Percentiles rank a stretch among this genome's conserved stretches.
These are phyloP conservation scores for Betta splendens DNA, from an alignment of 2,797 vertebrate genomes.

Conservation along the genomic window DNA sequence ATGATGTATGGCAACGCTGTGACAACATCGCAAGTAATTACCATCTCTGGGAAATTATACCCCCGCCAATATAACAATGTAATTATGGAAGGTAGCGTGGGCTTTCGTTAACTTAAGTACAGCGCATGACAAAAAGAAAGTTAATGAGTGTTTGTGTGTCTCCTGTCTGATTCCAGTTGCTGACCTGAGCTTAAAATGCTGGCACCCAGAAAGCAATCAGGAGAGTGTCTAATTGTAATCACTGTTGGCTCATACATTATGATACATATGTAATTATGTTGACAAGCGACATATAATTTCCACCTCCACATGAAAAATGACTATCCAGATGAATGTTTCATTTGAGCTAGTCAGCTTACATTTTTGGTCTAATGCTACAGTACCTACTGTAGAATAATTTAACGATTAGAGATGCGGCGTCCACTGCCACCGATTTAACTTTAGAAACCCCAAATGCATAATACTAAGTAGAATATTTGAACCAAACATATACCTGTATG, in stretches of 20 bases:
- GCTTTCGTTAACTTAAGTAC: slow-evolving; percentile 55
- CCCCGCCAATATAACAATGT: slow-evolving; percentile 49
- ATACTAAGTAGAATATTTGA: neutral
- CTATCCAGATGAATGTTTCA: slow-evolving; percentile 16
- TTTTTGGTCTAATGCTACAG: too few relatives aligned
- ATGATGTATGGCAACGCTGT: slow-evolving; percentile 35
- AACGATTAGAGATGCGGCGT: slow-evolving; percentile 1
- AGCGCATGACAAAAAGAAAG: slow-evolving; percentile 47
- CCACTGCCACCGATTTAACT: neutral
- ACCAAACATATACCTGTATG: too few relatives aligned
- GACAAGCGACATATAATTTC: slow-evolving; percentile 55
- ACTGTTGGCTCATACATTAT: slow-evolving; percentile 47
- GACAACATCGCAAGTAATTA: slow-evolving; percentile 55
- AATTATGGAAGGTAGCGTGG: slow-evolving; percentile 56
- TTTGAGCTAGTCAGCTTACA: slow-evolving; percentile 13
- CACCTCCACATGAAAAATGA: slow-evolving; percentile 50
- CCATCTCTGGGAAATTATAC: slow-evolving; percentile 55
- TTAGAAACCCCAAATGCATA: neutral
- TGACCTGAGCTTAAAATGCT: slow-evolving; percentile 56
- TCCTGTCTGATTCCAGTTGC: slow-evolving; percentile 56
- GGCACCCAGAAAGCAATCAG: slow-evolving; percentile 61
- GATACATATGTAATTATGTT: slow-evolving; percentile 58
- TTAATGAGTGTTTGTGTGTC: slow-evolving; percentile 61
- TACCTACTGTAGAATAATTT: neutral
- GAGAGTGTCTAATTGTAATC: slow-evolving; percentile 64